phyloP scores from a whole-genome alignment of 2,888 invertebrate genomes.

The Drepanosiphum platanoidis region DNA sequence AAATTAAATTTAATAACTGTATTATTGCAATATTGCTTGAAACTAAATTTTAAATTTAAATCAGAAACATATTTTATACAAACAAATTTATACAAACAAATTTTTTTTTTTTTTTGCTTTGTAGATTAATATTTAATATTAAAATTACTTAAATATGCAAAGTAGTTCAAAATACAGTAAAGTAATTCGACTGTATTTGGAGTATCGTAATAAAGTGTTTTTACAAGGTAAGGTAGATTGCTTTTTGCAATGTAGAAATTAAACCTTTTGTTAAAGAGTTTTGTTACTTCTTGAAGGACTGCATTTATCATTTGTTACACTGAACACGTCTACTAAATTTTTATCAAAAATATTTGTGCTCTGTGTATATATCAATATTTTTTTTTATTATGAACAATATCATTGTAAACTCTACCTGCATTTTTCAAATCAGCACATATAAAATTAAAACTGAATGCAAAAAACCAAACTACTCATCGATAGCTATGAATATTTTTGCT shows the following conservation, averaged over 20 bases:
- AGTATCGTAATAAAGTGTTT: neutral
- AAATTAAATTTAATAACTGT: neutral
- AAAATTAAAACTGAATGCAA: neutral
- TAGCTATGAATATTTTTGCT: neutral
- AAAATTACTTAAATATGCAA: constrained; percentile 14
- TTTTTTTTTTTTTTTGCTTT: neutral
- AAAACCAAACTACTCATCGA: neutral
- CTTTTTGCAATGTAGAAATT: constrained; percentile 8
- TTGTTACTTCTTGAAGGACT: neutral
- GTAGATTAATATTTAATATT: neutral
- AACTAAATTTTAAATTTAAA: neutral
- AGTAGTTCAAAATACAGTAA: neutral
- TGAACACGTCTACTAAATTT: neutral
- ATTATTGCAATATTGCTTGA: neutral
- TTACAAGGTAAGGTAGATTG: neutral
- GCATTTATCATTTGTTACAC: too few relatives aligned
- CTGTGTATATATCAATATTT: constrained; percentile 10
- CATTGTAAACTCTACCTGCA: neutral
- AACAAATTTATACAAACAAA: neutral
- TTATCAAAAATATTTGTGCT: constrained; percentile 5
- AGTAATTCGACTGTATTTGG: neutral
- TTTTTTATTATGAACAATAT: neutral
- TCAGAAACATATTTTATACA: neutral
- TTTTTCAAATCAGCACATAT: neutral
- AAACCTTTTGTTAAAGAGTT: neutral